Evolutionary conservation across 2,797 vertebrate genomes (phyloP).

Genomic region (Sebastes minor): DNA sequence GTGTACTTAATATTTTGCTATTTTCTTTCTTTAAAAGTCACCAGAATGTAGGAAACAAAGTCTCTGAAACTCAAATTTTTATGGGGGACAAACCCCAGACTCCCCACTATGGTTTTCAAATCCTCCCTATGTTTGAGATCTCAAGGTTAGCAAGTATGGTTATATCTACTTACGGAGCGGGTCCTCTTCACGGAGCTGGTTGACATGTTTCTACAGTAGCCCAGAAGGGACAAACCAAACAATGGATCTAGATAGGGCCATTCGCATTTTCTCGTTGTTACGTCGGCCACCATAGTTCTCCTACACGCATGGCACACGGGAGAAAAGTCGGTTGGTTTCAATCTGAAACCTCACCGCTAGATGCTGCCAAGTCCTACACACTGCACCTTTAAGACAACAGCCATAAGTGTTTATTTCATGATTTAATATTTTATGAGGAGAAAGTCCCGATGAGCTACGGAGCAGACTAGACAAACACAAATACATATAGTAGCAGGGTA

Average conservation of each 20-base stretch:
- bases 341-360: background rate
- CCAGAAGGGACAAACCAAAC: background rate
- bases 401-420: constrained; percentile 56
- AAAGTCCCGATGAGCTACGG: background rate
- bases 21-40: background rate
- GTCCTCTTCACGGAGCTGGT: background rate
- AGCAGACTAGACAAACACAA: background rate
- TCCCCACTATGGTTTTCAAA: too few species aligned
- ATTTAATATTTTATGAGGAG: constrained; percentile 36
- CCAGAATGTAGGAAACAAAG: background rate
- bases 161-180: background rate
- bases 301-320: background rate
- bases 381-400: background rate
- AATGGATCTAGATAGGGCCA: background rate
- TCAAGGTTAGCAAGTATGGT: background rate
- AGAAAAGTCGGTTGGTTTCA: background rate
- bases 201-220: background rate
- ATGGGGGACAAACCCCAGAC: too few species aligned
- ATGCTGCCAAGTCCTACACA: background rate
- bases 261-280: background rate
- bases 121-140: too few species aligned
- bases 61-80: too few species aligned
- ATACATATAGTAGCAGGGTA: background rate
- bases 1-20: background rate
- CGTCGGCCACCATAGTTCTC: background rate